Conservation (phyloP, 2,113 vertebrate genomes). For the Mustela nigripes region DNA sequence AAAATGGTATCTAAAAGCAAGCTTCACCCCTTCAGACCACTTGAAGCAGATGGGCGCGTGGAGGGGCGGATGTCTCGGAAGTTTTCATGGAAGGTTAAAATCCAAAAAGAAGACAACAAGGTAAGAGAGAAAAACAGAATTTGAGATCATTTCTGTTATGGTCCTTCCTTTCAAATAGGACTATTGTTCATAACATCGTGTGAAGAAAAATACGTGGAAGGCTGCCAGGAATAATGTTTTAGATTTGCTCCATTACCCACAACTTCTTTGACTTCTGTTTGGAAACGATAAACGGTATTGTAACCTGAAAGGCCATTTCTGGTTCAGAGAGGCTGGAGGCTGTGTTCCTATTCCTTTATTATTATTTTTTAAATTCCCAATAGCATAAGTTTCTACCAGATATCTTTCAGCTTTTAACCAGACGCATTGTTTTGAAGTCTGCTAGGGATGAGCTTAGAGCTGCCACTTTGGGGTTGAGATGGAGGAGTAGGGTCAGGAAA, state of each 20-base stretch:
- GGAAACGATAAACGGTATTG: not conserved
- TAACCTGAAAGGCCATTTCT: not conserved
- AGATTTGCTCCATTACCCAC: not conserved
- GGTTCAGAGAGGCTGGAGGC: not conserved
- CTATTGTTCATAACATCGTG: not conserved
- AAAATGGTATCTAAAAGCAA: not conserved
- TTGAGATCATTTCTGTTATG: not conserved
- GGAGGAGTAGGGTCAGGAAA: not conserved
- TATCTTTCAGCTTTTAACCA: not conserved
- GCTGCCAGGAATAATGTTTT: not conserved
- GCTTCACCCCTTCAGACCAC: not conserved
- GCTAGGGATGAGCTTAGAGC: not conserved
- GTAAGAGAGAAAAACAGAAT: not conserved
- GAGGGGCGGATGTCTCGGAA: not conserved
- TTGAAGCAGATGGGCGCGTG: not conserved
- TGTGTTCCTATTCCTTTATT: not conserved
- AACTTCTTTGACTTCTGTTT: slow-evolving; percentile 18
- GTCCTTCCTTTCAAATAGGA: not conserved
- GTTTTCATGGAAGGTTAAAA: not conserved
- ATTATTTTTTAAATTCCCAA: not conserved
- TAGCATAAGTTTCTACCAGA: not conserved
- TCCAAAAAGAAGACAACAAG: not conserved
- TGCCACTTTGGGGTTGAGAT: not conserved
- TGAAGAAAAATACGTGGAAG: not conserved
- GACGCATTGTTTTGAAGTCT: not conserved